Conservation (phyloP, 2,113 vertebrate species). For the Pelvicachromis taeniatus region DNA sequence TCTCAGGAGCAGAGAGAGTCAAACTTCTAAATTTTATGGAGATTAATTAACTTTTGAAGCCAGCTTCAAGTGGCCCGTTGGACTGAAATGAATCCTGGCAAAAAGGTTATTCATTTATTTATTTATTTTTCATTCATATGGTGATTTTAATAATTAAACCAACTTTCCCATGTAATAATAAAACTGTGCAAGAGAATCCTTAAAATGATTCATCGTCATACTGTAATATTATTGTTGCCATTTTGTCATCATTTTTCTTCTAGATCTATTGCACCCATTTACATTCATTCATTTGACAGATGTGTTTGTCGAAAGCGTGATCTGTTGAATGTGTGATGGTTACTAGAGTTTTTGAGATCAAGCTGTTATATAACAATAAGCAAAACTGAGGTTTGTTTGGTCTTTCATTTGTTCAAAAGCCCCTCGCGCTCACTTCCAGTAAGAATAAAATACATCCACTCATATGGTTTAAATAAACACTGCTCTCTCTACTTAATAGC, state of each 20-base stretch:
- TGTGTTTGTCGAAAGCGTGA: neutral
- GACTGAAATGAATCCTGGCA: neutral
- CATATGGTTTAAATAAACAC: neutral
- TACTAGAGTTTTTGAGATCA: too few species aligned
- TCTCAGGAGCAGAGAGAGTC: too few species aligned
- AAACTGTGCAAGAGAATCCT: neutral
- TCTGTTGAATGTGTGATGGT: neutral
- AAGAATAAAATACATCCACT: neutral
- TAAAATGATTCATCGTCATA: neutral
- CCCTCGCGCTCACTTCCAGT: neutral
- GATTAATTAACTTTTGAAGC: neutral
- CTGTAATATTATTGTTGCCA: neutral
- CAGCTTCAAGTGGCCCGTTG: neutral
- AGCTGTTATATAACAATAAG: neutral
- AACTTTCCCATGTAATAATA: accelerated
- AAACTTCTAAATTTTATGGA: neutral
- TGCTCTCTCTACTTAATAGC: neutral
- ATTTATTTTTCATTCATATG: neutral
- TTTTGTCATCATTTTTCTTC: neutral
- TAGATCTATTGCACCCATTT: neutral
- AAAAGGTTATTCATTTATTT: neutral
- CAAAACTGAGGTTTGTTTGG: neutral
- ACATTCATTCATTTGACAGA: too few species aligned
- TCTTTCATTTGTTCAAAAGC: neutral
- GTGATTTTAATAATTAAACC: neutral